phyloP scores from a whole-genome alignment of 2,113 vertebrate species.

The Reinhardtius hippoglossoides region DNA sequence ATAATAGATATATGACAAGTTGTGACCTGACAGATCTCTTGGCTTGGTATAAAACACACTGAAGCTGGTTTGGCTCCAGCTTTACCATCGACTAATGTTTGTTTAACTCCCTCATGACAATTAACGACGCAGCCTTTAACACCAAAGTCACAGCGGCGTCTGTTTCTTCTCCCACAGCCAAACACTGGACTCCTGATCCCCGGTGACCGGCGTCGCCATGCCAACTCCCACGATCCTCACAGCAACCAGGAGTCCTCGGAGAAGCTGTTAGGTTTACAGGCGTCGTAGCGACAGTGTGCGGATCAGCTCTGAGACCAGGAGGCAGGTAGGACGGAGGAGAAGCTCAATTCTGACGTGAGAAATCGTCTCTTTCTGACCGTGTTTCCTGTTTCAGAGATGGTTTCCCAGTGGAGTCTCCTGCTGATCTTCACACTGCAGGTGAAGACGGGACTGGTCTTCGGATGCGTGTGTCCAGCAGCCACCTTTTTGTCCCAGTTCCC shows the following conservation, averaged over 20 bases:
- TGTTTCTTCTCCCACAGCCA: constrained; percentile 67
- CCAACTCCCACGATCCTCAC: constrained; percentile 59
- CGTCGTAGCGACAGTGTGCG: constrained; percentile 30
- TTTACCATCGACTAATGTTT: constrained; percentile 15
- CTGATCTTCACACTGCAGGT: constrained; percentile 49
- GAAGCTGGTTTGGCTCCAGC: too few species aligned
- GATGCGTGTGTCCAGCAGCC: constrained; percentile 82
- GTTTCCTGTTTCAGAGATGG: constrained; percentile 57
- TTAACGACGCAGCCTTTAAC: too few species aligned
- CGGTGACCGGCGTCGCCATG: constrained; percentile 68
- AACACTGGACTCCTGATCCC: constrained; percentile 73
- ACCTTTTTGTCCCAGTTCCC: constrained; percentile 76
- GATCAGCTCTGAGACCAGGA: constrained; percentile 4
- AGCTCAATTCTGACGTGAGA: background rate
- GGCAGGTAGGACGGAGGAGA: constrained; percentile 30
- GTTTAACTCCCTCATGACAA: background rate
- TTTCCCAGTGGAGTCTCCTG: constrained; percentile 41
- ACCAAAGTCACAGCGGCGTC: constrained; percentile 35
- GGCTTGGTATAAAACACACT: too few species aligned
- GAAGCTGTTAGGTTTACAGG: constrained; percentile 55
- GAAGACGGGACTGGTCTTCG: constrained; percentile 13
- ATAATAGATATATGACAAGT: too few species aligned
- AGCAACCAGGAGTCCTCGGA: constrained; percentile 68
- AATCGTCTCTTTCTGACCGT: background rate
- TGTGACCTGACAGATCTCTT: too few species aligned